Percentiles rank a stretch among this genome's conserved stretches.
phyloP scores from a whole-genome alignment of 2,888 invertebrate species.

The Trichopoda pennipes region DNA sequence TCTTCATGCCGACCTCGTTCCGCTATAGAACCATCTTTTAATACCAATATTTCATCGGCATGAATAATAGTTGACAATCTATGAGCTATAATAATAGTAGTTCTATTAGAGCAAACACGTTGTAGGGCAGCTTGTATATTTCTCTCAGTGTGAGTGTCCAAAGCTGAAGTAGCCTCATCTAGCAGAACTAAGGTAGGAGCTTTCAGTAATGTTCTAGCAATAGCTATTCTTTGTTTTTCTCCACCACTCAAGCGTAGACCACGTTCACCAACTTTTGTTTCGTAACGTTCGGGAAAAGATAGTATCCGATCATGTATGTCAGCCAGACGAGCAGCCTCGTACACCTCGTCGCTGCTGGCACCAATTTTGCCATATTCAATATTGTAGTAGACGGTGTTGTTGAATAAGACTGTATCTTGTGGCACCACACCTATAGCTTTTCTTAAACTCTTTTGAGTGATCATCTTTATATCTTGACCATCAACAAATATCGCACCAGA shows the following conservation, averaged over 20 bases:
- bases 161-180: conserved; percentile 97
- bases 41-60: conserved; percentile 95
- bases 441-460: conserved; percentile 92
- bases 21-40: conserved; percentile 94
- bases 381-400: conserved; percentile 95
- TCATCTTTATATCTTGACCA: conserved; percentile 92
- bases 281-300: conserved; percentile 94
- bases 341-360: conserved; percentile 90
- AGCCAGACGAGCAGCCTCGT: conserved; percentile 93
- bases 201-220: conserved; percentile 96
- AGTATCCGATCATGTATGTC: conserved; percentile 96
- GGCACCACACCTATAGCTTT: conserved; percentile 93
- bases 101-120: conserved; percentile 92
- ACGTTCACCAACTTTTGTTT: conserved; percentile 95
- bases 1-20: conserved; percentile 91
- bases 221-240: conserved; percentile 98
- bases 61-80: conserved; percentile 96
- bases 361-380: conserved; percentile 94
- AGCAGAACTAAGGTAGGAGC: conserved; percentile 93
- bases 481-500: conserved; percentile 93
- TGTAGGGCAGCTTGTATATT: conserved; percentile 94
- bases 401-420: conserved; percentile 97
- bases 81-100: conserved; percentile 97
- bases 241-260: conserved; percentile 97
- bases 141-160: conserved; percentile 97